Base-by-base conservation (phyloP, 2,797 vertebrate species). In the Hippoglossus hippoglossus region DNA sequence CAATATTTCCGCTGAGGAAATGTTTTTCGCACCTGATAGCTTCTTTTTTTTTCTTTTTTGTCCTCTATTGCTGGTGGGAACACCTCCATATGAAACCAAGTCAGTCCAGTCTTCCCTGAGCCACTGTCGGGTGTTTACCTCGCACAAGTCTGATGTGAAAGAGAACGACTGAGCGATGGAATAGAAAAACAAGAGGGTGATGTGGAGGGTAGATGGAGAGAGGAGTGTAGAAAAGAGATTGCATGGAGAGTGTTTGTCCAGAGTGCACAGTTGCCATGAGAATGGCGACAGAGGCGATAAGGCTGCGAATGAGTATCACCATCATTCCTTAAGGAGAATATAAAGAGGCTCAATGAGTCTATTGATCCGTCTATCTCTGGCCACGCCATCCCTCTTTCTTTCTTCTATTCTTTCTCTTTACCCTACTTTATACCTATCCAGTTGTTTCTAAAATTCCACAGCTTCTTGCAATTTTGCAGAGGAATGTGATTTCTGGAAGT, bases 351-450 rank as follows among this genome's bases (percentile, higher is more conserved):
- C 84, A 80, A 84, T 92, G 89, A 88, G 81, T 64, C 77, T 93
- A 93, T 94, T 91, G 93, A 94, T 94, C 87, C 71, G 72, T 85
- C 74, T 77, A 83, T 72, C 82, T 85, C 75, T 79, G 85, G 70
- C 80, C 83, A 67, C 56, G 75, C 73, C 85, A 75, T 85, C 36
- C 39, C 28, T 50, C 21, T 56, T 25, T 58, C 0, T 56, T 50
- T 49, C 15, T 54, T n/a, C 55, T 0, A 46, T 52, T 64, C 18
- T 71, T 11, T 66, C 46, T 53, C 31, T 56, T 28, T 16, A n/a
- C 15, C 19, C 6, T 16, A 28, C 49, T 44, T 58, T 34, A 26
- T 78, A 61, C 65, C 55, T 71, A 58, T 41, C 41, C 25, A 19
- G 41, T 60, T 75, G 50, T 67, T 85, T 80, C 34, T 44, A 55